Conservation (phyloP, 1,140 invertebrate species). For the Cotesia chilonis region DNA sequence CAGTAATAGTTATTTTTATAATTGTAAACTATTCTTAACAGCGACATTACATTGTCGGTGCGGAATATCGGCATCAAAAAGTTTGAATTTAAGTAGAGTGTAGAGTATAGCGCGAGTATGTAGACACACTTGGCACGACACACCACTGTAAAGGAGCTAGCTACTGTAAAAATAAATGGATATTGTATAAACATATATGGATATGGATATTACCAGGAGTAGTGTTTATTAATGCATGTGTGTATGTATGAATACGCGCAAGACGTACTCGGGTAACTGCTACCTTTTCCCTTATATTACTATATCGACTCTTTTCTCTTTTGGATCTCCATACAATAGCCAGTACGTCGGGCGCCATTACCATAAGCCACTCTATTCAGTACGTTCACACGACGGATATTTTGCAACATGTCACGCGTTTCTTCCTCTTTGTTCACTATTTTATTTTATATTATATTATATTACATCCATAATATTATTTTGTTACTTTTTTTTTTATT, state of each 20-base stretch:
- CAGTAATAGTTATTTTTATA: no score
- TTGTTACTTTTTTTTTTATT: no score
- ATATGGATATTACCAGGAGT: neutral
- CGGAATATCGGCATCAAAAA: no score
- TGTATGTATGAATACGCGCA: slow-evolving; percentile 4
- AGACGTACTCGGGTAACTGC: neutral
- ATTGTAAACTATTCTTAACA: no score
- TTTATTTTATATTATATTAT: neutral
- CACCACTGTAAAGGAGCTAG: neutral
- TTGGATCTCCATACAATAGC: slow-evolving; percentile 30
- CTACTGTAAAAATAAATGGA: slow-evolving; percentile 8
- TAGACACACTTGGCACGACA: no score
- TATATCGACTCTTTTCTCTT: neutral
- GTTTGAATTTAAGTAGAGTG: no score
- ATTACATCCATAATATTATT: no score
- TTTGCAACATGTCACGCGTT: slow-evolving; percentile 21
- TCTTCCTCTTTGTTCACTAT: neutral
- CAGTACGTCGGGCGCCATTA: slow-evolving; percentile 19
- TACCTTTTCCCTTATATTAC: neutral
- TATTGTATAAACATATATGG: slow-evolving; percentile 20
- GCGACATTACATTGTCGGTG: no score
- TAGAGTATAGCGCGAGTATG: no score
- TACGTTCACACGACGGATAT: slow-evolving; percentile 27
- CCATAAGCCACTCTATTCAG: slow-evolving; percentile 28
- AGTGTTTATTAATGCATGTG: slow-evolving; percentile 3